Base-by-base conservation (phyloP, 2,797 vertebrate genomes). In the Glyptemys insculpta region DNA sequence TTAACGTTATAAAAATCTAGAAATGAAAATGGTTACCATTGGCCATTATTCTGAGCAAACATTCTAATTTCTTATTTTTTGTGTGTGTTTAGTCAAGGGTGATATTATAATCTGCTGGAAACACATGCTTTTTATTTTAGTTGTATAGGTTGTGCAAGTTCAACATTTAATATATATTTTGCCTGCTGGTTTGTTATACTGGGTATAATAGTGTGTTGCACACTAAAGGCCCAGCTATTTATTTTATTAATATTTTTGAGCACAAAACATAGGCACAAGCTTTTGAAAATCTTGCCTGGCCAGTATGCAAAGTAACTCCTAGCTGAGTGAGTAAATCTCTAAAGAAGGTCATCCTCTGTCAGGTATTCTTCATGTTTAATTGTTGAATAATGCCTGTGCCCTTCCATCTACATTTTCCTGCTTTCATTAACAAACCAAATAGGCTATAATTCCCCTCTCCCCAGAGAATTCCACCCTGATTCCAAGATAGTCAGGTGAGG, bases 401-500 rank as follows among this genome's bases (percentile, higher is more conserved):
- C 37, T 78, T 53, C 79, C 54, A n/a, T 79, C 91, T 65, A 72
- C 72, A 47, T 79, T 34, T 84, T 68, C 50, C 23, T 62, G 44
- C 34, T 85, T 62, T 80, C 65, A 29, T 89, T 2, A 0, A 80
- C 79, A 92, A 65, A 84, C 25, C 0, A 0, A 59, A 53, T 47
- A n/a, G 79, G 56, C 2, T 0, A 53, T 27, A 31, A 85, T 49
- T 25, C 56, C 76, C 53, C 54, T 91, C 74, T 91, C 57, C 83
- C 86, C 91, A 37, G 31, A 2, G 3, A 90, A 94, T 94, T 92
- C 84, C 83, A 94, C 94, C 90, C 92, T 82, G 91, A 83, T 93
- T 88, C 92, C 80, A 53, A 89, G 96, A 78, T 37, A 95, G 83
- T 87, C 94, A 94, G 91, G 94, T 94, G 87, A 97, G 83, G 87